phyloP scores from a whole-genome alignment of 2,113 vertebrate genomes.

The Chrysemys picta region DNA sequence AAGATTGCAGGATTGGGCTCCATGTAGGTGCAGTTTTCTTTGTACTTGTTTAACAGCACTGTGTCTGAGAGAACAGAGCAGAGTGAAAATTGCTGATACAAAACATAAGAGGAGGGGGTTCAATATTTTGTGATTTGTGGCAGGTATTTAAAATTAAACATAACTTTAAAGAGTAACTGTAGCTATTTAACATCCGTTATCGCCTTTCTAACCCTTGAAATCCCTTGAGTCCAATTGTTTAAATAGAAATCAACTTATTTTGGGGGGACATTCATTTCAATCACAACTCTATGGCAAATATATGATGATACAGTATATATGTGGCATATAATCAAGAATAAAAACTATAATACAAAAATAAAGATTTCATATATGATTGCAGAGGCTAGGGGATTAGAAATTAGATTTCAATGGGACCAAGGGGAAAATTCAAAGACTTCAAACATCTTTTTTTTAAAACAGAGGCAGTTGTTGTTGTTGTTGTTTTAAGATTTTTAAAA shows the following conservation, averaged over 20 bases:
- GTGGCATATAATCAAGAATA: slow-evolving; percentile 64
- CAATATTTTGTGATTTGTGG: slow-evolving; percentile 27
- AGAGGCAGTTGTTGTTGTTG: slow-evolving; percentile 32
- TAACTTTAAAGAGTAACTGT: slow-evolving; percentile 29
- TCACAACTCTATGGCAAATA: slow-evolving; percentile 69
- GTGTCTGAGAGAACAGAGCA: background rate
- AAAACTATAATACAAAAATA: slow-evolving; percentile 69
- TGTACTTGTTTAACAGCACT: background rate
- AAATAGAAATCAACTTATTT: slow-evolving; percentile 67
- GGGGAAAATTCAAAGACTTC: slow-evolving; percentile 73
- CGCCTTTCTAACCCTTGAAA: slow-evolving; percentile 68
- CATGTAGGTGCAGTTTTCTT: background rate
- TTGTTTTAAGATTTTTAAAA: slow-evolving; percentile 18
- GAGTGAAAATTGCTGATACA: background rate
- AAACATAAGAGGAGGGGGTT: background rate
- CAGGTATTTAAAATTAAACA: slow-evolving; percentile 58
- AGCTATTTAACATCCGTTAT: slow-evolving; percentile 67
- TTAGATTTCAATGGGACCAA: slow-evolving; percentile 73
- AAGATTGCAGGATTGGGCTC: background rate
- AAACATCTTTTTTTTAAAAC: slow-evolving; percentile 62
- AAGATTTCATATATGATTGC: slow-evolving; percentile 68
- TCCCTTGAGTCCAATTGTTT: slow-evolving; percentile 49
- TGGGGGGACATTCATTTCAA: slow-evolving; percentile 61
- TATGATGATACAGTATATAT: slow-evolving; percentile 57
- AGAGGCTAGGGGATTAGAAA: slow-evolving; percentile 71